Conservation (phyloP, 2,888 invertebrate species). For the Rhagonycha fulva region DNA sequence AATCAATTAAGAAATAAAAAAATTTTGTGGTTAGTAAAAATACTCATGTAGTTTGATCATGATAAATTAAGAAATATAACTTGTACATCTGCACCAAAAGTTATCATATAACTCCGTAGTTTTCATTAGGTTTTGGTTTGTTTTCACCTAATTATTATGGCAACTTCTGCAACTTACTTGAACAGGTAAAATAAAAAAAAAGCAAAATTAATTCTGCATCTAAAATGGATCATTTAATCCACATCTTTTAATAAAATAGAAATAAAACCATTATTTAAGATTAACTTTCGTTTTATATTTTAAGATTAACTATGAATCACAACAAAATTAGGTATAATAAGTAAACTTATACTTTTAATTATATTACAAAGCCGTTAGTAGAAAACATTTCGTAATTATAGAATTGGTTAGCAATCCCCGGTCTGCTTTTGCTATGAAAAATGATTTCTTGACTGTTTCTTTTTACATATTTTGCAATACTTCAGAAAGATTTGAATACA, state of each 20-base stretch:
- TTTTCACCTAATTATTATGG: too few relatives aligned
- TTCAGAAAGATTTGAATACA: conserved; percentile 19
- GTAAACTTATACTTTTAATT: not conserved
- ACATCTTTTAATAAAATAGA: not conserved
- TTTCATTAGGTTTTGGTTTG: too few relatives aligned
- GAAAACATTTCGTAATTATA: not conserved
- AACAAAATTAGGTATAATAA: not conserved
- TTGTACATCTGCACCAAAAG: too few relatives aligned
- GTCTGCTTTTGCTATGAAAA: not conserved
- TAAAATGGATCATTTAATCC: not conserved
- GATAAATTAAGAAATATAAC: too few relatives aligned
- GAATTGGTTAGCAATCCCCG: not conserved
- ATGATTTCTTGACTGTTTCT: not conserved
- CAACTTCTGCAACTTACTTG: too few relatives aligned
- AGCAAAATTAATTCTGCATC: not conserved
- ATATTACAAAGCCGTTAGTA: not conserved
- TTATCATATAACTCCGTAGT: too few relatives aligned
- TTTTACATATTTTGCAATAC: conserved; percentile 21
- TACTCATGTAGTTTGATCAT: too few relatives aligned
- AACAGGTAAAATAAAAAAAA: not conserved
- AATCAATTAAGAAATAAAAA: too few relatives aligned
- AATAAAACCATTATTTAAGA: not conserved
- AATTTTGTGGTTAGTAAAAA: too few relatives aligned
- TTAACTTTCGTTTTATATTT: not conserved
- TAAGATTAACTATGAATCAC: not conserved